These are phyloP conservation scores for Drosophila bocqueti DNA, from an alignment of 1,140 invertebrate genomes.

Conservation along the genomic window DNA sequence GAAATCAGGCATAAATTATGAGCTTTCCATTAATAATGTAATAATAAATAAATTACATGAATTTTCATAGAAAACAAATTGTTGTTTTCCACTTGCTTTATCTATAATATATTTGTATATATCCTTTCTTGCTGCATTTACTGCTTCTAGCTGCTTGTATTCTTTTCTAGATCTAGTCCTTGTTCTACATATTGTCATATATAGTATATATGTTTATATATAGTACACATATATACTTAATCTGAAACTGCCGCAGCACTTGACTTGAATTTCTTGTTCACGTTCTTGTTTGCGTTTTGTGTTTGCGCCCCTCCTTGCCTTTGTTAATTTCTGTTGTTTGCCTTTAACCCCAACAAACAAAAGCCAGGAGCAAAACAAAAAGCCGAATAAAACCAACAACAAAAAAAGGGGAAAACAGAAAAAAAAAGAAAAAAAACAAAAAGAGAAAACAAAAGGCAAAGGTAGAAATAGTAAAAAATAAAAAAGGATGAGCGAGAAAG, in stretches of 20 bases:
- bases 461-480: neutral
- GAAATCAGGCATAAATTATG: too few relatives aligned
- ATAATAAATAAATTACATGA: neutral
- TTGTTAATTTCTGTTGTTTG: constrained; percentile 80
- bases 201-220: neutral
- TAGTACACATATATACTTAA: constrained; percentile 6
- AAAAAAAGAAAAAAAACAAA: constrained; percentile 3
- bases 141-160: neutral
- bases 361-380: constrained; percentile 36
- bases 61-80: neutral
- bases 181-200: neutral
- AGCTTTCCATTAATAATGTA: neutral
- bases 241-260: constrained; percentile 63
- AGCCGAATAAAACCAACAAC: neutral
- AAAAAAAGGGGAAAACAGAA: neutral
- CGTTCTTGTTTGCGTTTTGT: constrained; percentile 41
- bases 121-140: neutral
- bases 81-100: neutral
- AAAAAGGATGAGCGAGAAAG: neutral
- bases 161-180: constrained; percentile 17
- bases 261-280: constrained; percentile 65
- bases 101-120: neutral
- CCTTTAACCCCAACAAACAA: constrained; percentile 69
- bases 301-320: constrained; percentile 32
- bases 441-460: neutral